Evolutionary conservation across 1,140 invertebrate species (phyloP).

Genomic region (Drosophila simulans): DNA sequence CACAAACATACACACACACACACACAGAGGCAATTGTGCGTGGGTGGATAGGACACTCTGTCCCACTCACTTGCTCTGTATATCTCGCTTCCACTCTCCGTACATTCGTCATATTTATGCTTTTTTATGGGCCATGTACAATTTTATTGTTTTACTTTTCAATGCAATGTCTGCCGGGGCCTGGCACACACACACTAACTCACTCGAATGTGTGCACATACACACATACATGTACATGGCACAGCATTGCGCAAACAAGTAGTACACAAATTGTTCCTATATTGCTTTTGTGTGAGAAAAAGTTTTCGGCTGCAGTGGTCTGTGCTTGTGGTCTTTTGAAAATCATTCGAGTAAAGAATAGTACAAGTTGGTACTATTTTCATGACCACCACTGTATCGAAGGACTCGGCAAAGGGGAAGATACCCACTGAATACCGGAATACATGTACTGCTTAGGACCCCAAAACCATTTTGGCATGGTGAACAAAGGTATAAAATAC

Average conservation of each 20-base stretch:
- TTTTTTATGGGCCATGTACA: constrained; percentile 75
- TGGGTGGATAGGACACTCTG: constrained; percentile 17
- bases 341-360: neutral
- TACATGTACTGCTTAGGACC: constrained; percentile 4
- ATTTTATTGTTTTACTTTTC: constrained; percentile 77
- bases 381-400: neutral
- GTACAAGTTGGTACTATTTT: neutral
- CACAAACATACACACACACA: constrained; percentile 23
- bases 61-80: neutral
- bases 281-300: too few species aligned
- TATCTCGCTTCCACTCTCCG: neutral
- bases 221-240: too few species aligned
- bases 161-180: constrained; percentile 42
- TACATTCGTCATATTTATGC: constrained; percentile 70
- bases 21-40: constrained; percentile 46
- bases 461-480: constrained; percentile 1
- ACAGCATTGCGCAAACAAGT: neutral
- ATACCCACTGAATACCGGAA: neutral
- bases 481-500: constrained; percentile 23
- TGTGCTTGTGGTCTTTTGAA: neutral
- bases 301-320: too few species aligned
- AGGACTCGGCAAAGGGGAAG: neutral
- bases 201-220: neutral
- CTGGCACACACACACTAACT: neutral
- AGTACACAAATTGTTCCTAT: neutral